Conservation (phyloP, 2,113 vertebrate species). For the Colaptes auratus region DNA sequence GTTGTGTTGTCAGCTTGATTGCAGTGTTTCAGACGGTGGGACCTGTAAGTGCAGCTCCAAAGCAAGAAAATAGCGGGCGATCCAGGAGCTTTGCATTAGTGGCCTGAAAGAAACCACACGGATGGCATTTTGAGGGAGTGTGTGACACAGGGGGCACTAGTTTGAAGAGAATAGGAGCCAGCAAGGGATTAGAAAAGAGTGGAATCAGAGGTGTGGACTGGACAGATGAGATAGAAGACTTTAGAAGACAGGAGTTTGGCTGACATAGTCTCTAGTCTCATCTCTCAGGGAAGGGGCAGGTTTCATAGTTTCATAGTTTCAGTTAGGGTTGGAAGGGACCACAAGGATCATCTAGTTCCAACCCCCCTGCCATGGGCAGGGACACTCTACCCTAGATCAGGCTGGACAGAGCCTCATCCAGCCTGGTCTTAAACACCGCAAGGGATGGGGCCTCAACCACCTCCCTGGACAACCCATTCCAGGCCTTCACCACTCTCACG, state of each 20-base stretch:
- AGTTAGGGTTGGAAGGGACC: too few relatives aligned
- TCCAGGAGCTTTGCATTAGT: conserved; percentile 57
- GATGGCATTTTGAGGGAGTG: conserved; percentile 32
- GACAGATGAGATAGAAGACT: neutral
- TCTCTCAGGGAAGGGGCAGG: neutral
- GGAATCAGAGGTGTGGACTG: neutral
- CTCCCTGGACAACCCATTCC: too few relatives aligned
- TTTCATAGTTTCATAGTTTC: too few relatives aligned
- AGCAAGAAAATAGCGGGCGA: conserved; percentile 57
- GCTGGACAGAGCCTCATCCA: too few relatives aligned
- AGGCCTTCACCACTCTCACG: too few relatives aligned
- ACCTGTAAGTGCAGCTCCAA: conserved; percentile 45
- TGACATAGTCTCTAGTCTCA: accelerated
- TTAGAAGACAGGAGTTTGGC: neutral
- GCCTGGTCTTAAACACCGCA: too few relatives aligned
- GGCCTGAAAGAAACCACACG: conserved; percentile 57
- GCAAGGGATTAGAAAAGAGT: neutral
- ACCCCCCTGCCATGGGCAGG: too few relatives aligned
- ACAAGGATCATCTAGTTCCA: too few relatives aligned
- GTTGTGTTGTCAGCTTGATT: conserved; percentile 73
- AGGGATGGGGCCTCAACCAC: too few relatives aligned
- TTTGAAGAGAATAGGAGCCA: neutral
- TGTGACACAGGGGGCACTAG: neutral
- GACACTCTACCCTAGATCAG: too few relatives aligned
- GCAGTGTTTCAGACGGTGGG: conserved; percentile 65